Percentiles rank a stretch among this genome's conserved stretches.
Conservation (phyloP, 1,140 invertebrate genomes). For the Euborellia annulipes region DNA sequence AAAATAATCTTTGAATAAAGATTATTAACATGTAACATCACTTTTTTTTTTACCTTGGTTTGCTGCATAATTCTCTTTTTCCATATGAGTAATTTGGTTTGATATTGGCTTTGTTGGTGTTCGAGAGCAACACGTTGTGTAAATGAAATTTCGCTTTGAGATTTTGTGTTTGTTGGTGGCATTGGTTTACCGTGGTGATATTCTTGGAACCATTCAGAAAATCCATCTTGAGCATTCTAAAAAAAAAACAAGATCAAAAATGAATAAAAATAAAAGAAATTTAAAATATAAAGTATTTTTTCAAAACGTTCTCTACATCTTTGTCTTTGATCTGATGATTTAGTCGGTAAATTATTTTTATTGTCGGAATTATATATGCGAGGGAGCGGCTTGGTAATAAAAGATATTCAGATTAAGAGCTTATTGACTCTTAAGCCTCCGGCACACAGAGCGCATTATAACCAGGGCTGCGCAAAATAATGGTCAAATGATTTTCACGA, state of each 20-base stretch:
- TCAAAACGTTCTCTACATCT: too few species aligned
- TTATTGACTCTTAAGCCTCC: too few species aligned
- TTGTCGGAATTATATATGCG: too few species aligned
- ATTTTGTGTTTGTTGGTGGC: conserved; percentile 32
- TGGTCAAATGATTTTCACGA: too few species aligned
- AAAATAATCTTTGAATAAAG: neutral
- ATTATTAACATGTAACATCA: too few species aligned
- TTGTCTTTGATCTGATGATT: too few species aligned
- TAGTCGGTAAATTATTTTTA: too few species aligned
- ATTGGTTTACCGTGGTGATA: conserved; percentile 63
- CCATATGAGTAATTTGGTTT: conserved; percentile 64
- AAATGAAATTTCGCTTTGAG: conserved; percentile 48
- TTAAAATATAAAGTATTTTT: conserved; percentile 1
- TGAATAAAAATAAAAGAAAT: neutral
- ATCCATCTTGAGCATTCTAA: conserved; percentile 66
- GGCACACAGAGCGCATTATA: too few species aligned
- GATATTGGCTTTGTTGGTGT: conserved; percentile 60
- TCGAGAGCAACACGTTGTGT: conserved; percentile 78
- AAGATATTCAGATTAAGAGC: too few species aligned
- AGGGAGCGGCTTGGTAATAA: too few species aligned
- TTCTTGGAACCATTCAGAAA: conserved; percentile 75
- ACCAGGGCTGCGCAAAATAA: too few species aligned
- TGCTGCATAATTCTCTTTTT: conserved; percentile 42
- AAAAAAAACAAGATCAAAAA: too few species aligned
- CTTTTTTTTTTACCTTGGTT: conserved; percentile 33